phyloP scores from a whole-genome alignment of 1,140 invertebrate species.

The Listronotus oregonensis region DNA sequence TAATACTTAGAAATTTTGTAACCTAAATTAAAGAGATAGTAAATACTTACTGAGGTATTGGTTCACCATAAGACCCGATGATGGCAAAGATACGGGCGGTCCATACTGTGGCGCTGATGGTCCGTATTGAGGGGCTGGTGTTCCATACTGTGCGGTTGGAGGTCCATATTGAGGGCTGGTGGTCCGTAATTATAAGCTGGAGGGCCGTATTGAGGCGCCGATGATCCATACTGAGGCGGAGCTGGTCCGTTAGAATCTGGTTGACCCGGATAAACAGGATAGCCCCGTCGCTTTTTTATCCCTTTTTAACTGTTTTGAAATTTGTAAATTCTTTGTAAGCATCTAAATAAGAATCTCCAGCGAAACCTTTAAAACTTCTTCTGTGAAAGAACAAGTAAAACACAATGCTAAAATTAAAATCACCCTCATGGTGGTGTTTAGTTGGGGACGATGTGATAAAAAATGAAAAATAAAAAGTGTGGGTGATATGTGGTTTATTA shows the following conservation, averaged over 20 bases:
- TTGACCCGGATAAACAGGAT: conserved; percentile 25
- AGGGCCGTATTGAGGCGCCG: conserved; percentile 12
- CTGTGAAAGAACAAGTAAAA: background rate
- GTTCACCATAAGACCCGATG: conserved; percentile 50
- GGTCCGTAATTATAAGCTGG: conserved; percentile 21
- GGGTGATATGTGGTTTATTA: conserved; percentile 15
- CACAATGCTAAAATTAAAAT: background rate
- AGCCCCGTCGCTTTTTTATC: conserved; percentile 26
- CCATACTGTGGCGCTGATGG: conserved; percentile 52
- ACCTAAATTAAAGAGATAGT: too few relatives aligned
- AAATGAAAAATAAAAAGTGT: conserved; percentile 16
- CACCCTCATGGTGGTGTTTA: conserved; percentile 1
- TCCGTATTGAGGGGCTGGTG: conserved; percentile 16
- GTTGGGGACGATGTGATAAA: background rate
- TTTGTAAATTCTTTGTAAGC: conserved; percentile 30
- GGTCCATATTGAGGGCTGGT: conserved; percentile 20
- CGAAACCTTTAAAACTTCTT: conserved; percentile 22
- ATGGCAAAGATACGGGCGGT: conserved; percentile 50
- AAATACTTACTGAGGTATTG: conserved; percentile 58
- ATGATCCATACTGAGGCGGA: conserved; percentile 22
- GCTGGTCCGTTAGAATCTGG: conserved; percentile 5
- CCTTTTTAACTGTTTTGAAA: conserved; percentile 4
- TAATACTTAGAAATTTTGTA: too few relatives aligned
- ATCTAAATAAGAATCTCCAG: conserved; percentile 39
- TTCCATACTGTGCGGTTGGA: conserved; percentile 27